Base-by-base conservation (phyloP, 2,888 invertebrate species). In the Cataglyphis livida region DNA sequence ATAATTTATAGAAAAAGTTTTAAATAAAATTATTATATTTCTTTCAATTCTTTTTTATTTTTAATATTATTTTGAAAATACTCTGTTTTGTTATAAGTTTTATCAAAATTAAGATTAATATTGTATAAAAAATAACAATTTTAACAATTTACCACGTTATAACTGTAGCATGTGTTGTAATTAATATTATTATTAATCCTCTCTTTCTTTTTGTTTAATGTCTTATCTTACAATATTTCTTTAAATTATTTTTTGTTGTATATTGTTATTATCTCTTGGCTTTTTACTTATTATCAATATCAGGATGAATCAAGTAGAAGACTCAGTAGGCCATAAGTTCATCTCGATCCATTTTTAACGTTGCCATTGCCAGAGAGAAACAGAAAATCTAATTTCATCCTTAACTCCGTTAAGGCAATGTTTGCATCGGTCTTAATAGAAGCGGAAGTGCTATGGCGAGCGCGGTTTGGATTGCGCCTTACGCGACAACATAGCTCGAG, bases 371-470 rank as follows among this genome's bases (percentile, higher is more conserved):
- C 79, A 66, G 48, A 71, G 68, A 41, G 84, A 81, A 86, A 85
- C 74, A 62, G 86, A 75, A 88, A 89, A 89, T 89, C 88, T 86
- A 89, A 89, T 89, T 89, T 88, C 51, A 68, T 65, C 82, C 79
- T 88, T 87, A 89, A 81, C 85, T 61, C 79, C 44, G 48, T 54
- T 65, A 70, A 79, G 79, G 76, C 71, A 48, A 64, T 79, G 84
- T 86, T 89, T 86, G 85, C 89, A 86, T 89, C 86, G 84, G 81
- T n/a, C 81, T 85, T 89, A 86, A 89, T 85, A 75, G 86, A 86
- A 84, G 78, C 70, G 59, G 74, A 70, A 73, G 51, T 51, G 74
- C 66, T 59, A 71, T 79, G 38, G 59, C 71, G 44, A 59, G 75
- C 71, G 66, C 74, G 73, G 61, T 57, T 68, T 74, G 70, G 74